These are phyloP conservation scores for Pelobates cultripes DNA, from an alignment of 2,797 vertebrate species.

Conservation along the genomic window DNA sequence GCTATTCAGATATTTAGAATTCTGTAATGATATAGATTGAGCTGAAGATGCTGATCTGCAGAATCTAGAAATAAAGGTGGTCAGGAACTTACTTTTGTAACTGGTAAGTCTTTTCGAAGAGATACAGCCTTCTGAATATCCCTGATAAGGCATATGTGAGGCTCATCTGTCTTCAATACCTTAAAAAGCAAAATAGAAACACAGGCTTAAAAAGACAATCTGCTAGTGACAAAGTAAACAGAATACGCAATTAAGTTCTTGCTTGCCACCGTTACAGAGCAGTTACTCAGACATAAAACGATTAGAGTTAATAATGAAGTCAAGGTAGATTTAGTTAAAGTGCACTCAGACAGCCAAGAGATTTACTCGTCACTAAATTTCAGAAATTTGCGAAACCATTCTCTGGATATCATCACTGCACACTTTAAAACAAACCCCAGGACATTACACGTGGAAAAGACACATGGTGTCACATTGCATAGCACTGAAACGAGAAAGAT, in stretches of 20 bases:
- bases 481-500: no score
- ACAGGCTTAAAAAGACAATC: neutral
- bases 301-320: no score
- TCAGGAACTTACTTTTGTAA: conserved; percentile 86
- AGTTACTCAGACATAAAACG: no score
- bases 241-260: no score
- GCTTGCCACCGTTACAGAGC: no score
- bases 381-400: neutral
- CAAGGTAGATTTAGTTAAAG: neutral
- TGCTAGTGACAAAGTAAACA: no score
- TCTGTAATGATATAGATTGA: no score
- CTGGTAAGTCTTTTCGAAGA: conserved; percentile 80
- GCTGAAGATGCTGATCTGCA: neutral
- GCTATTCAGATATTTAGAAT: no score
- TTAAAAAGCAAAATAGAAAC: conserved; percentile 50
- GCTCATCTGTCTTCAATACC: conserved; percentile 83
- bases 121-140: conserved; percentile 83
- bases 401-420: neutral
- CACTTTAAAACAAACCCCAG: neutral
- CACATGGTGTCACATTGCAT: no score
- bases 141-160: conserved; percentile 88
- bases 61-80: neutral
- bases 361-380: conserved; percentile 61
- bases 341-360: conserved; percentile 73
- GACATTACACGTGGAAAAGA: neutral